Base-by-base conservation (phyloP, 2,888 invertebrate species). In the Apodemia duryi region DNA sequence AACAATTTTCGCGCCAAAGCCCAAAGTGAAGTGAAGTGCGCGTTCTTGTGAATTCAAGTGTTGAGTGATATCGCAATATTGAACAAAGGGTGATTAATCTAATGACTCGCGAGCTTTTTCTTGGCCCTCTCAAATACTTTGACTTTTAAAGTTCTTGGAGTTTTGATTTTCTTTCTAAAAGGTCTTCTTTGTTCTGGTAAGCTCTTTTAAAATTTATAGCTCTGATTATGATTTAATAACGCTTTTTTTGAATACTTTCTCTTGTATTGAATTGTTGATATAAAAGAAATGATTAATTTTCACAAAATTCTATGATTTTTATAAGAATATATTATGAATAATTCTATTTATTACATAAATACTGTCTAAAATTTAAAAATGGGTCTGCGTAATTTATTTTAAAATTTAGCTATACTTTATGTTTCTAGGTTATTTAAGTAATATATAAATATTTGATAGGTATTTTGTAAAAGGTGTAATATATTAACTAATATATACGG, bases 21-120 rank as follows among this genome's bases (percentile, higher is more conserved):
- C 21, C 7, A 63, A 63, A 66, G 71, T 71, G 69, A 69, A 71
- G 72, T 72, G 72, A 67, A 67, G 67, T 68, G 66, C 62, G 66
- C 71, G 68, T 68, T 68, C 67, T 68, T 68, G 74, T 72, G 72
- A 69, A 67, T 61, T 66, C 62, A 72, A 75, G 82, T 80, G 79
- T 71, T 74, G 72, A 73, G 72, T 69, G 67, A 70, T 72, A 74
- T 71, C 71, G 60, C 60, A 35, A 66, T 73, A 71, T 69, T 68
- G 67, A 67, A 65, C 70, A 65, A 66, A 66, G 64, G 70, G 71
- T 71, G 70, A 70, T 72, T 72, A 70, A 74, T 71, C 73, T 70
- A 67, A 67, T 68, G 74, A 79, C 72, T 74, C 71, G 66, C 52
- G 49, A 69, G 64, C 71, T 75, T 73, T 63, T 65, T 70, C 67